These are phyloP conservation scores for Sesia apiformis DNA, from an alignment of 2,888 invertebrate species.

Conservation along the genomic window DNA sequence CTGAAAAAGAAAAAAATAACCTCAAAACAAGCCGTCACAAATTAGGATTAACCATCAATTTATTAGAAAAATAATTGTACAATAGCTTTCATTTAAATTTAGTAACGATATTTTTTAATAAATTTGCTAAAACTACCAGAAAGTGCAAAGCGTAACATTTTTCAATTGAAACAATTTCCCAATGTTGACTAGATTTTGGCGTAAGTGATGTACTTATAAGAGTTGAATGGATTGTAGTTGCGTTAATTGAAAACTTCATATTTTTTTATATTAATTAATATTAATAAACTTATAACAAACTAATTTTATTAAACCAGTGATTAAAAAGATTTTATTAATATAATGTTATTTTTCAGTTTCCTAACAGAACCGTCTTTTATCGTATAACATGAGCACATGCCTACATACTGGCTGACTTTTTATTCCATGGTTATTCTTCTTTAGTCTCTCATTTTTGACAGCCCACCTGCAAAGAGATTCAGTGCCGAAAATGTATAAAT, in stretches of 20 bases:
- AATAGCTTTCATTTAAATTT: background rate
- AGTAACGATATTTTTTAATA: background rate
- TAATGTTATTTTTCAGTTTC: too few species aligned
- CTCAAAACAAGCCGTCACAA: slow-evolving; percentile 28
- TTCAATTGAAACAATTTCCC: slow-evolving; percentile 10
- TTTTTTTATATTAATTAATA: too few species aligned
- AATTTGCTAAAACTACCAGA: slow-evolving; percentile 30
- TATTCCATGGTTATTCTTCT: background rate
- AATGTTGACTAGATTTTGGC: background rate
- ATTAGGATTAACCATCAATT: background rate
- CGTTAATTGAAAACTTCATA: too few species aligned
- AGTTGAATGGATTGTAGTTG: too few species aligned
- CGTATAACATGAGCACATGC: background rate
- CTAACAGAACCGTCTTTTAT: too few species aligned
- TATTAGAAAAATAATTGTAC: background rate
- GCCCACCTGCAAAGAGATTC: slow-evolving; percentile 23
- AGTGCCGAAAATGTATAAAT: slow-evolving; percentile 67
- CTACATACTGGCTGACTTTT: background rate
- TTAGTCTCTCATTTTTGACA: background rate
- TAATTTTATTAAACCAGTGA: too few species aligned
- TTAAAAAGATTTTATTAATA: too few species aligned
- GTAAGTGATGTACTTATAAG: background rate
- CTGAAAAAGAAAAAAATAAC: slow-evolving; percentile 54
- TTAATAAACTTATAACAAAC: too few species aligned
- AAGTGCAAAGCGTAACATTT: slow-evolving; percentile 50